These are phyloP conservation scores for Drosophila merina DNA, from an alignment of 2,888 invertebrate genomes.

Conservation along the genomic window DNA sequence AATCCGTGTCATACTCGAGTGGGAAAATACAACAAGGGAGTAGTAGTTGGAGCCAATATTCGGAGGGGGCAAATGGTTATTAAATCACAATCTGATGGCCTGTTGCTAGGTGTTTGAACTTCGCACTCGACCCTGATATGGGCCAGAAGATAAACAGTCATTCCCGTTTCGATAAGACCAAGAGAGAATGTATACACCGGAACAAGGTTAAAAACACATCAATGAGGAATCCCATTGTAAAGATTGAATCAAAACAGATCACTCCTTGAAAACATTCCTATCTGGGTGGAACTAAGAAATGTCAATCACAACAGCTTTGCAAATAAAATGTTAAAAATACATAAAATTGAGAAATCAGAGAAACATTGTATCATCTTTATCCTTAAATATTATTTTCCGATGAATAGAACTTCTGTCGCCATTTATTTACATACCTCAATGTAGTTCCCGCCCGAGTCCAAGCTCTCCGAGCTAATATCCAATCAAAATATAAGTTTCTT, in stretches of 20 bases:
- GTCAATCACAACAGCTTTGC: no score
- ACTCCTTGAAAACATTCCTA: conserved; percentile 6
- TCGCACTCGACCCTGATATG: conserved; percentile 44
- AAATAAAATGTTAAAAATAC: no score
- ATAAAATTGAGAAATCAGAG: no score
- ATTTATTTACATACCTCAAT: not conserved
- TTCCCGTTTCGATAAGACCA: conserved; percentile 13
- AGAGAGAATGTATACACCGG: not conserved
- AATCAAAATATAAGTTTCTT: not conserved
- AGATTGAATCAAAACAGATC: conserved; percentile 5
- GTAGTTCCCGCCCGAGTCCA: not conserved
- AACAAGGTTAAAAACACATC: no score
- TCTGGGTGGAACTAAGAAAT: not conserved
- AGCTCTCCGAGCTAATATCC: not conserved
- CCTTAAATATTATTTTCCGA: no score
- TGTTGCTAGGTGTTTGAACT: conserved; percentile 47
- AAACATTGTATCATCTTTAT: not conserved
- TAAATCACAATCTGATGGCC: conserved; percentile 35
- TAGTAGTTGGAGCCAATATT: not conserved
- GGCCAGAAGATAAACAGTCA: conserved; percentile 24
- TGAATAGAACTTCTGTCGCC: not conserved
- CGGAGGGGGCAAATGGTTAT: conserved; percentile 25
- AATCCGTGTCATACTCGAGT: conserved; percentile 60
- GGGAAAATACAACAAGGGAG: conserved; percentile 12
- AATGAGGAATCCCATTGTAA: not conserved